phyloP scores from a whole-genome alignment of 1,140 invertebrate genomes.

The Magallana ariakensis region DNA sequence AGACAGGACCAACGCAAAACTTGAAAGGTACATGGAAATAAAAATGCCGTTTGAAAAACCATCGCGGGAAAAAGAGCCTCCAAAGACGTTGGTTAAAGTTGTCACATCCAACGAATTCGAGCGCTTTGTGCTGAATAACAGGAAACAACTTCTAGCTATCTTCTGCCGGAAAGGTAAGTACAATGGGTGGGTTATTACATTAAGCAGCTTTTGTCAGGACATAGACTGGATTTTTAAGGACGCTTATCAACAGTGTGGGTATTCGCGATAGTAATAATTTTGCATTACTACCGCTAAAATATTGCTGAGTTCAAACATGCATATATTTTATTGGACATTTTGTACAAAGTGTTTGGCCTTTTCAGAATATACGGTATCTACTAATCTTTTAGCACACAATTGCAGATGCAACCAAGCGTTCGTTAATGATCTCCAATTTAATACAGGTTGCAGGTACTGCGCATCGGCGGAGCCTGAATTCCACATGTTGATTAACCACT shows the following conservation, averaged over 20 bases:
- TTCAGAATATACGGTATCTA: too few species aligned
- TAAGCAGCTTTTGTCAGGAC: too few species aligned
- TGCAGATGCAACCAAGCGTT: too few species aligned
- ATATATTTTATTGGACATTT: too few species aligned
- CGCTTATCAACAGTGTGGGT: too few species aligned
- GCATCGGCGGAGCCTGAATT: not conserved
- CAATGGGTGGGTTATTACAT: too few species aligned
- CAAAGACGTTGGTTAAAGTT: not conserved
- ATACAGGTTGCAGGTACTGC: not conserved
- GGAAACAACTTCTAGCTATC: not conserved
- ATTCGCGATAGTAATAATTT: too few species aligned
- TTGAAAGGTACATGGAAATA: slow-evolving; percentile 9
- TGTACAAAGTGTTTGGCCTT: too few species aligned
- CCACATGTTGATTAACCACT: slow-evolving; percentile 14
- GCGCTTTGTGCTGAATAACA: not conserved
- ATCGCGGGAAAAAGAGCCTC: slow-evolving; percentile 16
- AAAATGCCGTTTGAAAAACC: slow-evolving; percentile 33
- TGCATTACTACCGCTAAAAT: too few species aligned
- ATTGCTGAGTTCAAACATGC: too few species aligned
- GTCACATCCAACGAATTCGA: not conserved
- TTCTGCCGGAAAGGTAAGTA: not conserved
- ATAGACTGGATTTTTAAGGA: too few species aligned
- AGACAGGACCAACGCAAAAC: not conserved
- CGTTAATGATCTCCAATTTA: not conserved
- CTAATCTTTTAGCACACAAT: too few species aligned